These are phyloP conservation scores for Cuculus canorus DNA, from an alignment of 2,797 vertebrate genomes.

Conservation along the genomic window DNA sequence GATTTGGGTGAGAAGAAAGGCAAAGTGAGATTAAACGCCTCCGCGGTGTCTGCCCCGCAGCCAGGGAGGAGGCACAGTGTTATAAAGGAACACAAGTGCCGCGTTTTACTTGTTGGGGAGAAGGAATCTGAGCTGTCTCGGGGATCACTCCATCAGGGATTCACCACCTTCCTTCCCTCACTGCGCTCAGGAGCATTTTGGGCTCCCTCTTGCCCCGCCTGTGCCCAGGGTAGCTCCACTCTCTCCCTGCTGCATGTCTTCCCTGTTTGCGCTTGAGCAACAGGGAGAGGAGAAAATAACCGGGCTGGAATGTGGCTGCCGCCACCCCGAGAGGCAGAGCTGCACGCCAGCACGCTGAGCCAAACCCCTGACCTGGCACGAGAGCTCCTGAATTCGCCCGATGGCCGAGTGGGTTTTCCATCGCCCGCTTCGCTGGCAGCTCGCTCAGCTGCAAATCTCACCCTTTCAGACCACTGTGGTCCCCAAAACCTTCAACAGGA, in stretches of 20 bases:
- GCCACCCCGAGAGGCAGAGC: neutral
- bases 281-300: neutral
- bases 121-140: fast-evolving
- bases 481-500: neutral
- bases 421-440: neutral
- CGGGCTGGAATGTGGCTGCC: neutral
- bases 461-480: neutral
- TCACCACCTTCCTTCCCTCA: neutral
- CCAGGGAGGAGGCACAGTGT: neutral
- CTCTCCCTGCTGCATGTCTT: fast-evolving
- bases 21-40: neutral
- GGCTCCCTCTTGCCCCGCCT: neutral
- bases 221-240: neutral
- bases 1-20: neutral
- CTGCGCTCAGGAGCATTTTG: fast-evolving
- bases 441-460: neutral
- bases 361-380: fast-evolving
- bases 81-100: fast-evolving
- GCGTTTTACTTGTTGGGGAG: neutral
- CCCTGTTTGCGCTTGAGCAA: neutral
- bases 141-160: neutral
- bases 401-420: fast-evolving
- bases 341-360: neutral
- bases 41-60: neutral
- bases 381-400: neutral